Base-by-base conservation (phyloP, 2,113 vertebrate species). In the Scomber japonicus region DNA sequence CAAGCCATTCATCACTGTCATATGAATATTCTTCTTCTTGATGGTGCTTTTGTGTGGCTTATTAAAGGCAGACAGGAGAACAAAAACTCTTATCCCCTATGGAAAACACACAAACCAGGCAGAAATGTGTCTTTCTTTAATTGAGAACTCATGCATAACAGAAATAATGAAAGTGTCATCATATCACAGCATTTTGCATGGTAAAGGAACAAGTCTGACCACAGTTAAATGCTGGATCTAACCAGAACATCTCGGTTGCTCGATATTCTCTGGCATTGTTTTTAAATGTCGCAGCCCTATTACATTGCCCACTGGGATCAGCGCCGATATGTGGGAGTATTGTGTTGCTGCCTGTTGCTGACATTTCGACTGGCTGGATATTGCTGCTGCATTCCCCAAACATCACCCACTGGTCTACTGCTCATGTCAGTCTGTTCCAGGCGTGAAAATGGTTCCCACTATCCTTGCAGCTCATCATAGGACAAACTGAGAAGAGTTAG, bases 1-100 rank as follows among this genome's bases (percentile, higher is more conserved):
- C 81, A 88, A 92, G 88, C 74, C 78, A 92, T 94, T 95, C 82
- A 93, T 94, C 91, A 92, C 67, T 85, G 91, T 92, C 89, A 93
- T 75, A 65, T 49, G 78, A 85, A 92, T 84, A 84, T 89, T 84
- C 57, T 49, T 86, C 76, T 69, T 81, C 27, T 78, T 81, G 78
- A 81, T 72, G 16, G 70, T 24, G 81, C 82, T 73, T 91, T 91
- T 92, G 81, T 90, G 70, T 40, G 55, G 61, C 57, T 89, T 90
- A 71, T 90, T 88, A 86, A 50, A 51, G 67, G 75, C 74, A 87
- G 86, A 90, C 84, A 85, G 48, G 67, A 71, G 74, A 80, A 93
- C 78, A 90, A 91, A 88, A 90, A 87, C 49, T 75, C 19, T 35
- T 3, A 24, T 57, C 83, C 89, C 85, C 84, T 16, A 21, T 30